phyloP scores from a whole-genome alignment of 2,888 invertebrate species.

The Lamellibrachia columna region DNA sequence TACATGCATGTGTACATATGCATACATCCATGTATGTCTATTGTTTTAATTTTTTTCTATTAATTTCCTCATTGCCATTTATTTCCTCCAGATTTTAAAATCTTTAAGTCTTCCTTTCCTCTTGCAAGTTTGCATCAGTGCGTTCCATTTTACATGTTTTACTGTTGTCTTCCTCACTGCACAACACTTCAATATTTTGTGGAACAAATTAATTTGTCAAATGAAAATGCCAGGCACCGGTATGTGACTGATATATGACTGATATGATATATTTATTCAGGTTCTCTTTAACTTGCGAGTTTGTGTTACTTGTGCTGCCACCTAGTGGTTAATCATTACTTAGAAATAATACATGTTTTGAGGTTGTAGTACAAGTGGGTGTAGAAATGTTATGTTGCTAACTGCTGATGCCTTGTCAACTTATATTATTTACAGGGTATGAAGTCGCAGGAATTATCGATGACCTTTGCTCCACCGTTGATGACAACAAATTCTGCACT shows the following conservation, averaged over 20 bases:
- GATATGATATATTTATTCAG: not conserved
- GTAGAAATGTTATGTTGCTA: constrained; percentile 7
- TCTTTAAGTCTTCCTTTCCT: not conserved
- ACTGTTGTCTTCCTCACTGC: not conserved
- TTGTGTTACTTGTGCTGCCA: not conserved
- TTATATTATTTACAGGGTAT: constrained; percentile 57
- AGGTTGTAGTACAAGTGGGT: not conserved
- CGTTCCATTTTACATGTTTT: not conserved
- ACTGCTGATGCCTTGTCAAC: constrained; percentile 1
- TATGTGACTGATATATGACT: not conserved
- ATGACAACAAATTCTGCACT: constrained; percentile 53
- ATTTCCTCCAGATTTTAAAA: not conserved
- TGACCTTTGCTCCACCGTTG: constrained; percentile 63
- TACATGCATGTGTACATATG: not conserved
- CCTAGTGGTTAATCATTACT: not conserved
- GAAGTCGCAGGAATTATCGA: constrained; percentile 68
- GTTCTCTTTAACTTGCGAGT: not conserved
- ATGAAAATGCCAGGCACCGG: not conserved
- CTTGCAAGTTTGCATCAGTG: not conserved
- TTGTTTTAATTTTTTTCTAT: not conserved
- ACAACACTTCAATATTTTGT: not conserved
- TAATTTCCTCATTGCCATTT: not conserved
- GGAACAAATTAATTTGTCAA: not conserved
- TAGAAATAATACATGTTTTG: constrained; percentile 30
- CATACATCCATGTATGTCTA: not conserved